Conservation (phyloP, 2,888 invertebrate genomes). For the Sphaeridia pumilis region DNA sequence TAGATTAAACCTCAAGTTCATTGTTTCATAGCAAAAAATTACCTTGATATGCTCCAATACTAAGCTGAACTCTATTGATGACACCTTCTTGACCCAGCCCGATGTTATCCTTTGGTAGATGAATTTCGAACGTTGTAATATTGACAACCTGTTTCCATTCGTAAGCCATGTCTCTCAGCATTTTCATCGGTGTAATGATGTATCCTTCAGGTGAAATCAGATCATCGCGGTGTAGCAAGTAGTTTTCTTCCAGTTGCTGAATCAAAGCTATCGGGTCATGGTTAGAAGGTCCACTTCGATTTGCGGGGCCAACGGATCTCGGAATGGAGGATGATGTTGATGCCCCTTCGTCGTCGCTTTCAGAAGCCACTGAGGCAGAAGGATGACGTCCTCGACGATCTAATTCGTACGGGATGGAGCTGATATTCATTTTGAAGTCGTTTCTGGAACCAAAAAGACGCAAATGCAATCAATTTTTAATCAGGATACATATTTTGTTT, state of each 20-base stretch:
- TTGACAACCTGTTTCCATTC: conserved; percentile 10
- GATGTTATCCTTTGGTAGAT: not conserved
- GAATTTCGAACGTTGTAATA: conserved; percentile 4
- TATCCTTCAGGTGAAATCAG: conserved; percentile 10
- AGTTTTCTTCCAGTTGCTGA: conserved; percentile 8
- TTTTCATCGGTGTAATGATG: conserved; percentile 17
- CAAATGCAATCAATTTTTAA: no score
- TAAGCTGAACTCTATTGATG: conserved; percentile 14
- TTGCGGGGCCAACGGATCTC: no score
- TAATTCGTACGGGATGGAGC: no score
- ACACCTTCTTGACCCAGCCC: not conserved
- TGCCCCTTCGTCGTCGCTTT: no score
- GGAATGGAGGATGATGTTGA: no score
- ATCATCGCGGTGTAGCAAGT: conserved; percentile 1
- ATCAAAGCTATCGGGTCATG: not conserved
- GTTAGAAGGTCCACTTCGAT: no score
- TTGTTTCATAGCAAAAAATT: no score
- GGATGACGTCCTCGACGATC: no score
- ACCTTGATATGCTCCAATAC: conserved; percentile 8
- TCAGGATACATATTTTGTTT: no score
- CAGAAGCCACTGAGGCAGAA: no score
- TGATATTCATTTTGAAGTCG: no score
- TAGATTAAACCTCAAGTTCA: not conserved
- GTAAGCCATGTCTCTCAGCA: conserved; percentile 13
- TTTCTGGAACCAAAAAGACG: no score